These are phyloP conservation scores for Sceloporus undulatus DNA, from an alignment of 2,113 vertebrate genomes.

Conservation along the genomic window DNA sequence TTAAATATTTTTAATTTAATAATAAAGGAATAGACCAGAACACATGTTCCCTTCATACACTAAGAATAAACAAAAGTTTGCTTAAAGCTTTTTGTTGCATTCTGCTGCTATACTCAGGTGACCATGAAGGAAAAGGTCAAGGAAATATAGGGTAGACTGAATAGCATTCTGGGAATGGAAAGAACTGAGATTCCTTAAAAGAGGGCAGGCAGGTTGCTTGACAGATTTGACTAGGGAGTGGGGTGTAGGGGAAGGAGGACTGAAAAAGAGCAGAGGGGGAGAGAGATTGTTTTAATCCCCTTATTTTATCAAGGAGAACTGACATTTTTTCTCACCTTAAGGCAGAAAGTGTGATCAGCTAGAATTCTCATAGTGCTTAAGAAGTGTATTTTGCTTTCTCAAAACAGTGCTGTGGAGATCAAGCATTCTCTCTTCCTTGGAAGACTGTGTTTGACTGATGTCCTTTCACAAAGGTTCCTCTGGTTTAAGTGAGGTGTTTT, in stretches of 20 bases:
- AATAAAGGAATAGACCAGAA: background rate
- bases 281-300: slow-evolving; percentile 14
- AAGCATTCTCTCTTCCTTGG: background rate
- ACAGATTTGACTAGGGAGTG: slow-evolving; percentile 11
- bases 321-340: background rate
- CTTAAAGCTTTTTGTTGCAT: slow-evolving; percentile 12
- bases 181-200: background rate
- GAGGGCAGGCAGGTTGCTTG: background rate
- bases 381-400: background rate
- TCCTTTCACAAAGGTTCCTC: background rate
- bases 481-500: background rate
- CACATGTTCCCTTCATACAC: background rate
- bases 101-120: background rate
- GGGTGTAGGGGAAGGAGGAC: background rate
- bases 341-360: background rate
- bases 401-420: background rate
- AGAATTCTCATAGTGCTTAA: accelerated
- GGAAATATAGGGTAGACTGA: background rate
- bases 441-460: slow-evolving; percentile 13
- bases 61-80: background rate
- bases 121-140: slow-evolving; percentile 6
- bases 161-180: background rate
- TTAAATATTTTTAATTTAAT: background rate
- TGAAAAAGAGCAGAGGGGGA: background rate
- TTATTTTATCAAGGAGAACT: slow-evolving; percentile 23